Evolutionary conservation across 2,888 invertebrate genomes (phyloP).

Genomic region (Epiblema foenella): DNA sequence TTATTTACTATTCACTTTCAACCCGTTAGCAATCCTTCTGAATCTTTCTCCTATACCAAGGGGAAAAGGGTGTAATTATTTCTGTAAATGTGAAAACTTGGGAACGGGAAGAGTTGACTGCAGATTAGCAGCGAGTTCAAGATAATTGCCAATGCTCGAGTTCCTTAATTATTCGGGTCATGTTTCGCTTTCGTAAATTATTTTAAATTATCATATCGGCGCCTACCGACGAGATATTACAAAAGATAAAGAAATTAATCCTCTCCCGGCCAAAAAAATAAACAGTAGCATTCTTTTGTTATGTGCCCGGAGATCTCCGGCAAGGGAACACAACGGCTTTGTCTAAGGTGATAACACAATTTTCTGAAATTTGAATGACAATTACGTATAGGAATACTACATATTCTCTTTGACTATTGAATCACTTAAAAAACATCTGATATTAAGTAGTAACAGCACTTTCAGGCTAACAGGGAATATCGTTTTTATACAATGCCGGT

Average conservation of each 20-base stretch:
- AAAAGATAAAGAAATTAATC: too few species aligned
- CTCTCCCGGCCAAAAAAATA: too few species aligned
- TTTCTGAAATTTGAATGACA: background rate
- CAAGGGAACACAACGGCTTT: too few species aligned
- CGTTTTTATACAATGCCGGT: too few species aligned
- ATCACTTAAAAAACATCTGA: too few species aligned
- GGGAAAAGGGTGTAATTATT: conserved; percentile 72
- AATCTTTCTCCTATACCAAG: conserved; percentile 46
- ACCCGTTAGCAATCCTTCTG: conserved; percentile 18
- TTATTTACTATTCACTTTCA: background rate
- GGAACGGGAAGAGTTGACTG: conserved; percentile 64
- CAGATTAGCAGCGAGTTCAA: conserved; percentile 69
- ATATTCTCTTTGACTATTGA: too few species aligned
- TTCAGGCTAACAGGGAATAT: too few species aligned
- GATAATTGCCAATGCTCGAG: conserved; percentile 60
- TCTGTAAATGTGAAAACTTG: conserved; percentile 80
- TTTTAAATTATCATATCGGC: conserved; percentile 10
- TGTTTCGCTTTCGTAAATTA: conserved; percentile 7
- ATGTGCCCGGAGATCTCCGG: too few species aligned
- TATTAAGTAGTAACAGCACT: too few species aligned
- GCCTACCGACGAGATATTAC: too few species aligned
- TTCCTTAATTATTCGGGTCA: conserved; percentile 20
- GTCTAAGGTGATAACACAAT: background rate
- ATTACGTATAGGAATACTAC: too few species aligned
- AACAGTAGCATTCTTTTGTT: too few species aligned